phyloP scores from a whole-genome alignment of 2,113 vertebrate species.

The Odontesthes bonariensis region DNA sequence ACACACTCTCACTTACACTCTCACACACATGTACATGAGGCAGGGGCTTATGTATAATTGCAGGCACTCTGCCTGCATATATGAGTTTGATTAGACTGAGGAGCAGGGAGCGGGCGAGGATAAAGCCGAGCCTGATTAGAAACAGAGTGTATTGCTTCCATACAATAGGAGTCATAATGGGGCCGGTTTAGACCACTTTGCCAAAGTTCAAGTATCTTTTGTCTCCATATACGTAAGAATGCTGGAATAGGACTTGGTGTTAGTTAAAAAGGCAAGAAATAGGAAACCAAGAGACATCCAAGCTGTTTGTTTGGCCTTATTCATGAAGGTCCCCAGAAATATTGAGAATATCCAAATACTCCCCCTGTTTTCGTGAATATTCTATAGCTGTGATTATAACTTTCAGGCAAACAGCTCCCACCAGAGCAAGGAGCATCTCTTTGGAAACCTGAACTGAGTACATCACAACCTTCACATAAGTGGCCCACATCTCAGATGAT shows the following conservation, averaged over 20 bases:
- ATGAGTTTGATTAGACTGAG: slow-evolving; percentile 80
- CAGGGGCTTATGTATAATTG: slow-evolving; percentile 78
- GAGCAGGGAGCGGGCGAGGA: slow-evolving; percentile 74
- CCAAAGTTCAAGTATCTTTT: slow-evolving; percentile 68
- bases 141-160: slow-evolving; percentile 74
- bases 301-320: not conserved
- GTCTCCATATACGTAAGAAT: slow-evolving; percentile 26
- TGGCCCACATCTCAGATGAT: not conserved
- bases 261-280: slow-evolving; percentile 1
- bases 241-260: slow-evolving; percentile 45
- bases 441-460: slow-evolving; percentile 8
- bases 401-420: not conserved
- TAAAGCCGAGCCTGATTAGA: slow-evolving; percentile 79
- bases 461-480: slow-evolving; percentile 22
- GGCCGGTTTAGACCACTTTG: slow-evolving; percentile 61
- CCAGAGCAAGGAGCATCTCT: not conserved
- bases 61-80: slow-evolving; percentile 80
- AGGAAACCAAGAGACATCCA: slow-evolving; percentile 13
- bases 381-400: not conserved
- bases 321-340: not conserved
- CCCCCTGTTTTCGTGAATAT: slow-evolving; percentile 9
- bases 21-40: slow-evolving; percentile 51
- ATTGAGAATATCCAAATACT: not conserved
- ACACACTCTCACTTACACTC: slow-evolving; percentile 12
- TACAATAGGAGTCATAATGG: slow-evolving; percentile 72